Conservation (phyloP, 2,113 vertebrate genomes). For the Canis aureus region DNA sequence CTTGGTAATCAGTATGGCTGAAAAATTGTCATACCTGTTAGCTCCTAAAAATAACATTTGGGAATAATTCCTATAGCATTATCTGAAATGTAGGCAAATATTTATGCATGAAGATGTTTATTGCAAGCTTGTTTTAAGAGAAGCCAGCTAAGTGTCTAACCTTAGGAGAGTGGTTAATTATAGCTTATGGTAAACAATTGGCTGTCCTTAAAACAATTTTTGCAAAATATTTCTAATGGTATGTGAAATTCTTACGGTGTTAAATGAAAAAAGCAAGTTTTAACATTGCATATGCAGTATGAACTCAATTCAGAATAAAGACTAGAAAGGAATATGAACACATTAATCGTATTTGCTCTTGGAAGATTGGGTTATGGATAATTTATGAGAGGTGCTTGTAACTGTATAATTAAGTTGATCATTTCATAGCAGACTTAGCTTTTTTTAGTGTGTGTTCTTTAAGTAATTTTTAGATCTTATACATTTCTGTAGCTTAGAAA, state of each 20-base stretch:
- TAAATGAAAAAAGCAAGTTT: slow-evolving; percentile 47
- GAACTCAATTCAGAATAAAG: slow-evolving; percentile 45
- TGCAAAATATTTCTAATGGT: slow-evolving; percentile 41
- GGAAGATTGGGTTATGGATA: slow-evolving; percentile 11
- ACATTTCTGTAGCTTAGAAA: slow-evolving; percentile 38
- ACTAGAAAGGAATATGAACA: neutral
- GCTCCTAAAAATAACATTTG: neutral
- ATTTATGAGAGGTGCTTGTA: slow-evolving; percentile 20
- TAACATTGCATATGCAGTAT: neutral
- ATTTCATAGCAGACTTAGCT: slow-evolving; percentile 21
- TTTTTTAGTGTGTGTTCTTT: neutral
- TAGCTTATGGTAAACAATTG: slow-evolving; percentile 29
- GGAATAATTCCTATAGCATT: slow-evolving; percentile 32
- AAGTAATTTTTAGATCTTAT: neutral
- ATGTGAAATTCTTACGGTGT: neutral
- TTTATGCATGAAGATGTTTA: slow-evolving; percentile 56
- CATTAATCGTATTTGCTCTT: slow-evolving; percentile 8
- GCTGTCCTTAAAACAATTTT: slow-evolving; percentile 49
- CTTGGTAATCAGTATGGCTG: neutral
- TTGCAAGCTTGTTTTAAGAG: slow-evolving; percentile 42
- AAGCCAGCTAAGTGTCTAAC: slow-evolving; percentile 7
- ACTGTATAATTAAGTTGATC: slow-evolving; percentile 14
- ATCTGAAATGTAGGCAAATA: slow-evolving; percentile 52
- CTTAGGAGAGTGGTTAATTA: slow-evolving; percentile 36
- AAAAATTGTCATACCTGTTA: neutral